A percentile compares a stretch with the other conserved stretches of the same genome.
Conservation (phyloP, 2,797 vertebrate genomes). For the Benthosema pterotum region DNA sequence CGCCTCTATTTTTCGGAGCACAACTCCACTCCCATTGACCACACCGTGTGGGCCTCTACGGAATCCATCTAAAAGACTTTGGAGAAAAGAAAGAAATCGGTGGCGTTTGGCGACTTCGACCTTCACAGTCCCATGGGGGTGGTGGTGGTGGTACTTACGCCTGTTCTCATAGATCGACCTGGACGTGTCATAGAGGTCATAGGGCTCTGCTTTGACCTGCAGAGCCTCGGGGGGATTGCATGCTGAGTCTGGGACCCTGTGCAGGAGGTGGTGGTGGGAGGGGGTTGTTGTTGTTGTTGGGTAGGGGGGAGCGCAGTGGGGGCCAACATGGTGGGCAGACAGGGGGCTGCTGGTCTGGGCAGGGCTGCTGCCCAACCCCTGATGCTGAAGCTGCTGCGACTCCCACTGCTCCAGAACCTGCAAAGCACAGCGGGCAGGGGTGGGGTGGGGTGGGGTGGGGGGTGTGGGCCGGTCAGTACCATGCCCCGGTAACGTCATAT, state of each 20-base stretch:
- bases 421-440: constrained; percentile 79
- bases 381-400: constrained; percentile 74
- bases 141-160: constrained; percentile 99
- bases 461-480: constrained; percentile 42
- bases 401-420: constrained; percentile 97
- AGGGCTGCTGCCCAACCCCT: constrained; percentile 78
- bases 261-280: constrained; percentile 79
- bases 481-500: neutral
- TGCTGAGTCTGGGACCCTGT: constrained; percentile 91
- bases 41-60: too few relatives aligned
- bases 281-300: too few relatives aligned
- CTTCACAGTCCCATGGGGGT: too few relatives aligned
- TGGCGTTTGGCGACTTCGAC: too few relatives aligned
- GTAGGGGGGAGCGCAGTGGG: constrained; percentile 87
- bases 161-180: constrained; percentile 98
- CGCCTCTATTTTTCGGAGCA: too few relatives aligned
- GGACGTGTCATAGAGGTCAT: constrained; percentile 97
- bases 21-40: too few relatives aligned
- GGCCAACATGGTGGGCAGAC: constrained; percentile 87
- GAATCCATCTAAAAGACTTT: too few relatives aligned
- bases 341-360: constrained; percentile 89
- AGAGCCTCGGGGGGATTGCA: constrained; percentile 83
- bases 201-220: constrained; percentile 93
- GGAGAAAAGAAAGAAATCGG: too few relatives aligned
- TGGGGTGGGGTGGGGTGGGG: constrained; percentile 44